phyloP scores from a whole-genome alignment of 2,888 invertebrate genomes.

The Dysmachus trigonus region DNA sequence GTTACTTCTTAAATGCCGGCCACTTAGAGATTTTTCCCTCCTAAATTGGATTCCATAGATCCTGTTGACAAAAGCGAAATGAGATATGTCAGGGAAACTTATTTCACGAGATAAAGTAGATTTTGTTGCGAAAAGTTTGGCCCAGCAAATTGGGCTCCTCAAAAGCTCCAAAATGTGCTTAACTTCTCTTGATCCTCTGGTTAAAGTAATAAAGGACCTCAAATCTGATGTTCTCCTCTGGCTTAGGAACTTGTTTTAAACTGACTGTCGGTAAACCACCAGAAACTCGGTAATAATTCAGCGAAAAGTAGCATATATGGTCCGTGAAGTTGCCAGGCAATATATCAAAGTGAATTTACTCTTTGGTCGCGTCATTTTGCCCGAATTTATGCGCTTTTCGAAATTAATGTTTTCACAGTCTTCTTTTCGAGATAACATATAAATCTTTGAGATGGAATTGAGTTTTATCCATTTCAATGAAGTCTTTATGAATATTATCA shows the following conservation, averaged over 20 bases:
- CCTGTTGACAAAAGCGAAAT: not conserved
- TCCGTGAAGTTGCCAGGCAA: not conserved
- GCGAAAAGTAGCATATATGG: not conserved
- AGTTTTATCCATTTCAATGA: too few species aligned
- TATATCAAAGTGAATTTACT: too few species aligned
- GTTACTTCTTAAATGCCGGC: not conserved
- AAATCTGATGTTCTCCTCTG: not conserved
- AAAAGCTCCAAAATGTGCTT: not conserved
- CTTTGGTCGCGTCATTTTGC: too few species aligned
- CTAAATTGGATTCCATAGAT: not conserved
- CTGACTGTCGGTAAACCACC: not conserved
- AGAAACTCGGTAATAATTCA: not conserved
- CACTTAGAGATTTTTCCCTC: not conserved
- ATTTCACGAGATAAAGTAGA: not conserved
- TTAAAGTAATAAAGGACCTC: not conserved
- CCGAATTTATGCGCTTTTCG: too few species aligned
- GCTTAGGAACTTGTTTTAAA: not conserved
- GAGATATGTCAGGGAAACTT: not conserved
- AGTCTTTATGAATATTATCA: too few species aligned
- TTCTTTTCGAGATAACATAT: too few species aligned
- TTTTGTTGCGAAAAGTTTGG: not conserved
- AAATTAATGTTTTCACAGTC: too few species aligned
- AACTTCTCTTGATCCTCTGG: not conserved
- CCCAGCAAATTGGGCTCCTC: not conserved
- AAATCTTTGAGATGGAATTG: too few species aligned